Conservation (phyloP, 1,140 invertebrate species). For the Trichonephila inaurata region DNA sequence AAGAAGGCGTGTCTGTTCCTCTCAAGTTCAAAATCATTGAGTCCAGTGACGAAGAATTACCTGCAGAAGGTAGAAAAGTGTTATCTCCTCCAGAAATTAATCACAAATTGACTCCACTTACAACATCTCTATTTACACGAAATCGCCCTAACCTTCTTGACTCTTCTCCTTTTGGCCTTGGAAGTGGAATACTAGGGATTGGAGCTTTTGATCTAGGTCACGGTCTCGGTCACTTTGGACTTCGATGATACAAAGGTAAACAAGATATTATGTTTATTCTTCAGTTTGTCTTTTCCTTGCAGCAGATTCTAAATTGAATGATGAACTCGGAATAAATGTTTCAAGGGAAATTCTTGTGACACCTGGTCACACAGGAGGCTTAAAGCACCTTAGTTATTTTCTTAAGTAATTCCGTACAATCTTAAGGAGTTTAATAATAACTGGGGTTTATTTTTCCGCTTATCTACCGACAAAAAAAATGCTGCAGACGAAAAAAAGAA, state of each 20-base stretch:
- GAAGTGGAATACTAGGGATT: slow-evolving; percentile 1
- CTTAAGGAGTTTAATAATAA: too few species aligned
- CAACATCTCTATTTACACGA: neutral
- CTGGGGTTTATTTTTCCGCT: too few species aligned
- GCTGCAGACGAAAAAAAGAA: too few species aligned
- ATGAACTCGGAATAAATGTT: too few species aligned
- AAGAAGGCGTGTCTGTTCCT: neutral
- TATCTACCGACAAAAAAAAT: too few species aligned
- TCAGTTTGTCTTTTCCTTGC: neutral
- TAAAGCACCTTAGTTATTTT: too few species aligned
- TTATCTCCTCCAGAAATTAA: neutral
- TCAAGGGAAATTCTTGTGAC: too few species aligned
- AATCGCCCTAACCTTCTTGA: neutral
- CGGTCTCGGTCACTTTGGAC: neutral
- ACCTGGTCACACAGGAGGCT: too few species aligned
- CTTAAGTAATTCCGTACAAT: too few species aligned
- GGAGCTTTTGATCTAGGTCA: neutral
- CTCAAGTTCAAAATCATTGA: neutral
- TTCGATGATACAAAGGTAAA: neutral
- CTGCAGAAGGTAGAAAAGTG: neutral
- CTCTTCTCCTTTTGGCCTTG: neutral
- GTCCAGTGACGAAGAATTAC: neutral
- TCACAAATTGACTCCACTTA: neutral
- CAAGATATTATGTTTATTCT: neutral
- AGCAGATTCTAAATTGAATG: too few species aligned